These are phyloP conservation scores for Galaxias olidus DNA, from an alignment of 2,797 vertebrate genomes.

Conservation along the genomic window DNA sequence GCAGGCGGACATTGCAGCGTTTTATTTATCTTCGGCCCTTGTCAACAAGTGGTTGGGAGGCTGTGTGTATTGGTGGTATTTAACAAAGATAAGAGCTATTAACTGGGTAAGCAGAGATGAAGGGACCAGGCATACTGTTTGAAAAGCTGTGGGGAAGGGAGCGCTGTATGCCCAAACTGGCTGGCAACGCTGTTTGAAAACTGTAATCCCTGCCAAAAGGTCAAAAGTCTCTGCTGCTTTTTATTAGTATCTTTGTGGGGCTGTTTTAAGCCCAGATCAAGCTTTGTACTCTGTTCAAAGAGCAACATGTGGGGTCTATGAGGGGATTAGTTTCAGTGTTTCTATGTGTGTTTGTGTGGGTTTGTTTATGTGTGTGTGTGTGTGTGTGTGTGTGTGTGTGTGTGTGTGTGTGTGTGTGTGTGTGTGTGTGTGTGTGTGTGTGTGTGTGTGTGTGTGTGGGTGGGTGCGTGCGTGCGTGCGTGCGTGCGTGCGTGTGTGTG, in stretches of 20 bases:
- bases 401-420: no score
- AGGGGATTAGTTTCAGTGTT: constrained; percentile 94
- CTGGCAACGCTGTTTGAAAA: constrained; percentile 75
- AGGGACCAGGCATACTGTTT: constrained; percentile 56
- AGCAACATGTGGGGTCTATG: constrained; percentile 77
- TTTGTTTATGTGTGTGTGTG: not conserved
- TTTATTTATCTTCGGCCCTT: not conserved
- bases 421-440: not conserved
- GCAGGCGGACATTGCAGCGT: constrained; percentile 24
- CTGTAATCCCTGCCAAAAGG: constrained; percentile 75
- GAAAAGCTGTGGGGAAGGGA: constrained; percentile 53
- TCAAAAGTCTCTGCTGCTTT: constrained; percentile 76
- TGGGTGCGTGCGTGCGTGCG: not conserved
- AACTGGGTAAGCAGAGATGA: constrained; percentile 60
- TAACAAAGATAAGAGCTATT: constrained; percentile 57
- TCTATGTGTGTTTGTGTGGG: constrained; percentile 76
- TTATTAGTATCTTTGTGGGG: constrained; percentile 76
- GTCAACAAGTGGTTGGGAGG: not conserved
- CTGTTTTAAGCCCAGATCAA: constrained; percentile 75
- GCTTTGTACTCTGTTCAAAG: constrained; percentile 81
- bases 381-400: constrained; percentile 6
- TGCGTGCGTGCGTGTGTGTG: not conserved
- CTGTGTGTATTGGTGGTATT: constrained; percentile 53
- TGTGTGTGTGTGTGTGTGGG: constrained; percentile 3
- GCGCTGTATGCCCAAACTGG: constrained; percentile 47